Base-by-base conservation (phyloP, 2,888 invertebrate species). In the Xylocampa areola region DNA sequence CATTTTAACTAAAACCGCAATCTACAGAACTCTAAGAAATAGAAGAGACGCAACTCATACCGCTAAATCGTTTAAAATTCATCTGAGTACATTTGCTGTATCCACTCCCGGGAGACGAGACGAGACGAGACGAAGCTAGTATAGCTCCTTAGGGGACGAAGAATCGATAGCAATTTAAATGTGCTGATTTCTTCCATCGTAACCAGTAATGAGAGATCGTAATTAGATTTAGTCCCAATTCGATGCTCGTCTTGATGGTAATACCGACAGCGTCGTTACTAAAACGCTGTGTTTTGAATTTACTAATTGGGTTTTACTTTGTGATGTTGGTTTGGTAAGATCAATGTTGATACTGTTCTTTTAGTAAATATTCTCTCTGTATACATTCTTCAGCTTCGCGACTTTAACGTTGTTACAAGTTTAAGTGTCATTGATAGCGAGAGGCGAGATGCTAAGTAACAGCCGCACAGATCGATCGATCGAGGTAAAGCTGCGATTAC, bases 141-240 rank as follows among this genome's bases (percentile, higher is more conserved):
- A 72, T 61, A 39, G 71, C 74, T 77, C 74, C 76, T 79, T 77
- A 68, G 65, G 35, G 68, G 79, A 75, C 74, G 49, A 43, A 30
- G 68, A 77, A 87, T 86, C 85, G 81, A 88, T 85, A 74, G 79
- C 84, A 88, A 76, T 75, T 75, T 75, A 76, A 76, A 75, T 70
- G 70, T 75, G 76, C 74, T 75, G 74, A 75, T 88, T 86, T 84
- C 82, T 81, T 77, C 80, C 76, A 83, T 80, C 84, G 84, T 85
- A 73, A 81, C 76, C 63, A 55, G 84, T 91, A 89, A 91, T 88
- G 88, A 88, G 85, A 79, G 66, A 74, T 68, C 79, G 82, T 88
- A 89, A 91, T 90, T 90, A 88, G 85, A 83, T 87, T 85, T 76
- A 70, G 77, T 70, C 77, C 74, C 76, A 70, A 78, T 81, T 65